phyloP scores from a whole-genome alignment of 1,140 invertebrate species.

The Hycleus phaleratus region DNA sequence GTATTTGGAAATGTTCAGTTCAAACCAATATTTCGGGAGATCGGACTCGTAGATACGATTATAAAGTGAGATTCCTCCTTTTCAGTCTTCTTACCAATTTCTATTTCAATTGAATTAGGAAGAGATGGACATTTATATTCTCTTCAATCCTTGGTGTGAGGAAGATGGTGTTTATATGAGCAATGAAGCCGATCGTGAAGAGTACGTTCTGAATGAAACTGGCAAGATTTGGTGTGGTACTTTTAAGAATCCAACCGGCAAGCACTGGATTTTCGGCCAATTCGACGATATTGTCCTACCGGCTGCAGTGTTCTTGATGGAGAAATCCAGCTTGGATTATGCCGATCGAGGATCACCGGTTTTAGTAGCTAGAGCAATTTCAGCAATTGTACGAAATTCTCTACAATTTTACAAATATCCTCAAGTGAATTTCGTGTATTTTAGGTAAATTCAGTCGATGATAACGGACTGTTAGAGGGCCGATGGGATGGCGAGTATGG shows the following conservation, averaged over 20 bases:
- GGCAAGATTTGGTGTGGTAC: constrained; percentile 73
- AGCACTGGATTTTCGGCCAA: constrained; percentile 69
- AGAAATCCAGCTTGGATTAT: constrained; percentile 52
- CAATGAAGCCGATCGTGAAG: constrained; percentile 52
- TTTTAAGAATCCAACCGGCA: constrained; percentile 53
- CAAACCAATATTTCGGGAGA: constrained; percentile 50
- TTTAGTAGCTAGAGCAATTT: constrained; percentile 59
- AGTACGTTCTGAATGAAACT: constrained; percentile 66
- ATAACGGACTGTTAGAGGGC: constrained; percentile 61
- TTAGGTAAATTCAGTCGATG: constrained; percentile 54
- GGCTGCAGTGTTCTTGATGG: constrained; percentile 54
- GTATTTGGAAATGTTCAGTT: constrained; percentile 59
- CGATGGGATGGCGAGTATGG: constrained; percentile 66
- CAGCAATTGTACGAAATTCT: constrained; percentile 52
- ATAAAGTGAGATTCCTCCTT: constrained; percentile 35
- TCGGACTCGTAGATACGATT: constrained; percentile 46
- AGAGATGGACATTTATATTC: constrained; percentile 57
- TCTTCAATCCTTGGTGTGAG: constrained; percentile 78
- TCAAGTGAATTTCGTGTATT: constrained; percentile 17
- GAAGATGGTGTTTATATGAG: constrained; percentile 63
- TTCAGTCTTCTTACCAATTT: too few relatives aligned
- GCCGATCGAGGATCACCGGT: constrained; percentile 60
- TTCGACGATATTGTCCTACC: constrained; percentile 61
- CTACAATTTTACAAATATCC: not conserved
- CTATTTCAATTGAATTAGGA: constrained; percentile 26